phyloP scores from a whole-genome alignment of 2,113 vertebrate genomes.

The Sylvilagus bachmani region DNA sequence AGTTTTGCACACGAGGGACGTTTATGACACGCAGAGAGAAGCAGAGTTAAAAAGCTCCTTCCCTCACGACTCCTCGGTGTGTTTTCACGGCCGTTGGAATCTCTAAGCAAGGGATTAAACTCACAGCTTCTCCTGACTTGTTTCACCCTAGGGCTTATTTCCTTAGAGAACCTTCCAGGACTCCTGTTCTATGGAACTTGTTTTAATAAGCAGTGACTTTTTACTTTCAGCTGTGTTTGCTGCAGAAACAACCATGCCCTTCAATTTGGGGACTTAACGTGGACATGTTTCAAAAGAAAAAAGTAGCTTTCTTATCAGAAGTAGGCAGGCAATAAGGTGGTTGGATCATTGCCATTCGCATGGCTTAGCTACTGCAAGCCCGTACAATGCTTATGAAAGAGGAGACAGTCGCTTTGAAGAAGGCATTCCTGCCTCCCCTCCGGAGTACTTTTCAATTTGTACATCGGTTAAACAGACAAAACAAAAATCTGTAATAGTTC shows the following conservation, averaged over 20 bases:
- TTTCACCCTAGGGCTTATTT: no score
- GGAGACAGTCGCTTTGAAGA: neutral
- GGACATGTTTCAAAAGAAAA: neutral
- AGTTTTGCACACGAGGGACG: neutral
- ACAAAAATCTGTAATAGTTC: neutral
- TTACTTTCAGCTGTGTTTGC: neutral
- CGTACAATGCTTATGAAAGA: no score
- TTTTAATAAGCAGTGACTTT: neutral
- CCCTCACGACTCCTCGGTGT: neutral
- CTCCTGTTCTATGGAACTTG: neutral
- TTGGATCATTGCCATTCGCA: rapidly evolving
- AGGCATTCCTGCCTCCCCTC: neutral
- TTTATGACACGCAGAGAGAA: neutral
- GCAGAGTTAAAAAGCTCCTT: neutral
- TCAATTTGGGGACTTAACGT: neutral
- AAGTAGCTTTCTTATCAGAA: neutral
- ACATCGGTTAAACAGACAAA: neutral
- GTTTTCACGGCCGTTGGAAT: neutral
- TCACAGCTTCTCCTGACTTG: neutral
- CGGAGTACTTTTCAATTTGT: neutral
- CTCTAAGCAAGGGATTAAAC: neutral
- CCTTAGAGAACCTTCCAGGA: neutral
- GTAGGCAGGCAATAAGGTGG: neutral
- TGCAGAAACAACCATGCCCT: neutral
- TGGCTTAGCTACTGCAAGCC: neutral